phyloP scores from a whole-genome alignment of 2,797 vertebrate genomes.

The Lagorchestes hirsutus region DNA sequence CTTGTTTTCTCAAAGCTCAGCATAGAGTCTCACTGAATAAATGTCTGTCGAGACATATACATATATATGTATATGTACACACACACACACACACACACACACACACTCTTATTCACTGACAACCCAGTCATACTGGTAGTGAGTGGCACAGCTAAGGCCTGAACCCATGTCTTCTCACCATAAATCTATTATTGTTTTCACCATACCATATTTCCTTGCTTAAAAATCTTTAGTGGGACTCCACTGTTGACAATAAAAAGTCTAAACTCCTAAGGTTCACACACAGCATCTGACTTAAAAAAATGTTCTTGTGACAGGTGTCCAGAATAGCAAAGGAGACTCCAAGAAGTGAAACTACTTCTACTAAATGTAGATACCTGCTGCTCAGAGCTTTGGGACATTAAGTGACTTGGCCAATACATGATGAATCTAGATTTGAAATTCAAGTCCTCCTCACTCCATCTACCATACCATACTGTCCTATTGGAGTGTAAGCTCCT shows the following conservation, averaged over 20 bases:
- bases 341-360: background rate
- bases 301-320: background rate
- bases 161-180: background rate
- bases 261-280: background rate
- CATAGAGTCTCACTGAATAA: background rate
- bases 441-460: background rate
- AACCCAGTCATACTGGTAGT: background rate
- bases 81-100: no score
- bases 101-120: background rate
- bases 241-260: conserved; percentile 38
- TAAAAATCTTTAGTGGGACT: conserved; percentile 53
- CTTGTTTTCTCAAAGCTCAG: background rate
- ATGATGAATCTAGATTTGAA: background rate
- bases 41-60: background rate
- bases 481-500: background rate
- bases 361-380: background rate
- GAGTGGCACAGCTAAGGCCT: background rate
- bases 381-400: background rate
- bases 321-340: background rate
- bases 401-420: background rate
- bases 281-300: background rate
- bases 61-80: no score
- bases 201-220: background rate
- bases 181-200: background rate
- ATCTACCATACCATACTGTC: background rate